These are phyloP conservation scores for Hemaris fuciformis DNA, from an alignment of 2,888 invertebrate species.

Conservation along the genomic window DNA sequence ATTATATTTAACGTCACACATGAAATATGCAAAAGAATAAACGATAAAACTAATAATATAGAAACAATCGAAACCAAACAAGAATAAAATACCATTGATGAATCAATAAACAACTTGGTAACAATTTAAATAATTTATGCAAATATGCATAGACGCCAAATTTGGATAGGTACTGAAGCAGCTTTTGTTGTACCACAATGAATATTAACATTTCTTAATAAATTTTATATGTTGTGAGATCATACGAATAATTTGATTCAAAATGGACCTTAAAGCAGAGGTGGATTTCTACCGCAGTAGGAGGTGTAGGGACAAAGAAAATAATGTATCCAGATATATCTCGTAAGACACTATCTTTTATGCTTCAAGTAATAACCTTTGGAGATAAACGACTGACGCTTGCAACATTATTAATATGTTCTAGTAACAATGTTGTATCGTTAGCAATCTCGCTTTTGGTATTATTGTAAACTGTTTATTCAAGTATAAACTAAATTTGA, in stretches of 20 bases:
- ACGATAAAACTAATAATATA: background rate
- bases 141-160: slow-evolving; percentile 17
- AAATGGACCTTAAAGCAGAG: background rate
- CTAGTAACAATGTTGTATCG: background rate
- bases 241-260: background rate
- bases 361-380: background rate
- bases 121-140: slow-evolving; percentile 26
- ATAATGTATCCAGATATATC: background rate
- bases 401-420: slow-evolving; percentile 5
- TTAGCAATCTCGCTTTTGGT: background rate
- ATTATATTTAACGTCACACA: background rate
- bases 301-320: slow-evolving; percentile 3
- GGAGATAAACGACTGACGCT: background rate
- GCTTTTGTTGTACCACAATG: slow-evolving; percentile 8
- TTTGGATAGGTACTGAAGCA: slow-evolving; percentile 9
- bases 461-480: background rate
- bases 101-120: background rate
- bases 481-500: background rate
- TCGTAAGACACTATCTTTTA: background rate
- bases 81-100: slow-evolving; percentile 7
- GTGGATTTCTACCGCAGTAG: background rate
- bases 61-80: background rate
- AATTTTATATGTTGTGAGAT: slow-evolving; percentile 1
- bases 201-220: slow-evolving; percentile 13
- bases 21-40: background rate